phyloP scores from a whole-genome alignment of 2,888 invertebrate genomes.

The Nemapogon koenigi region DNA sequence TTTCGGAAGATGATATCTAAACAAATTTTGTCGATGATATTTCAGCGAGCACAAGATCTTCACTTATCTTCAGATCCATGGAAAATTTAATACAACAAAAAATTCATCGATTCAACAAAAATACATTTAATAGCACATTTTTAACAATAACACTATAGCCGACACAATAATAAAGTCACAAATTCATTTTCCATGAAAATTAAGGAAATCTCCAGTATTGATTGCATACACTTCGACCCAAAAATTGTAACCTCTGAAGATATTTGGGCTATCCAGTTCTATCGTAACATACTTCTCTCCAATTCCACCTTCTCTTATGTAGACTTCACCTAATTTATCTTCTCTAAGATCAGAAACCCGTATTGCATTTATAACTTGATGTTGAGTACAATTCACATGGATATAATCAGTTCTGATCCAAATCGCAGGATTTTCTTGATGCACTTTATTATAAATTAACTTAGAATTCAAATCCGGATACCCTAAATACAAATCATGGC shows the following conservation, averaged over 20 bases:
- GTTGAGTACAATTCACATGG: slow-evolving; percentile 20
- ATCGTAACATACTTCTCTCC: slow-evolving; percentile 36
- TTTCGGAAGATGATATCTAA: too few relatives aligned
- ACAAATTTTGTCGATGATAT: too few relatives aligned
- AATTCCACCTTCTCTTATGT: slow-evolving; percentile 37
- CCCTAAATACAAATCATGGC: slow-evolving; percentile 22
- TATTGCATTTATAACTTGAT: slow-evolving; percentile 41
- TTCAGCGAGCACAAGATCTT: too few relatives aligned
- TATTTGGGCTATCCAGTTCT: slow-evolving; percentile 36
- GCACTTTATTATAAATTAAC: slow-evolving; percentile 39
- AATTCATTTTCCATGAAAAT: slow-evolving; percentile 4
- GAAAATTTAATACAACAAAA: too few relatives aligned
- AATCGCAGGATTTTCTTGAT: slow-evolving; percentile 42
- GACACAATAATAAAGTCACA: too few relatives aligned
- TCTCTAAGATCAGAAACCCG: slow-evolving; percentile 34
- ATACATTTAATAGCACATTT: not conserved
- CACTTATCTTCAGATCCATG: too few relatives aligned
- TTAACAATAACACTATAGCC: slow-evolving; percentile 23
- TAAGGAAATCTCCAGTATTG: slow-evolving; percentile 18
- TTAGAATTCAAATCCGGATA: slow-evolving; percentile 36
- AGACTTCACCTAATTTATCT: slow-evolving; percentile 39
- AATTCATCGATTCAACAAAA: not conserved
- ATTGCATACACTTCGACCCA: slow-evolving; percentile 42
- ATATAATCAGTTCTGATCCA: slow-evolving; percentile 16
- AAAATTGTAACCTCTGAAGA: slow-evolving; percentile 42